Base-by-base conservation (phyloP, 2,797 vertebrate genomes). In the Kryptopterus vitreolus region DNA sequence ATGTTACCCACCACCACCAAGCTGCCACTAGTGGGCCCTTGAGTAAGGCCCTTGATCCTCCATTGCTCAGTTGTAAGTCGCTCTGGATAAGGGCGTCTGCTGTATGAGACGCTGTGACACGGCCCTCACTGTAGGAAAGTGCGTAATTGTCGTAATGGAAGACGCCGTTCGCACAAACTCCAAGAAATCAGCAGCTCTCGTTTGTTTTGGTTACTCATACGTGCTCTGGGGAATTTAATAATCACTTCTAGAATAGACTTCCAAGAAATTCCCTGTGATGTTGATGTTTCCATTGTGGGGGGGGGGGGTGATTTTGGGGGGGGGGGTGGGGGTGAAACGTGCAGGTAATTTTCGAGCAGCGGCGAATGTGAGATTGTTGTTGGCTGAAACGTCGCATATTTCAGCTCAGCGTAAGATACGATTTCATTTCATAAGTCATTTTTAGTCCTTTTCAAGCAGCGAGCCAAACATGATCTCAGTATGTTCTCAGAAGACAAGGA, bases 101-200 rank as follows among this genome's bases (percentile, higher is more conserved):
- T n/a, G n/a, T n/a, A 38, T 43, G 53, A 8, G 52, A 55, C 20
- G 22, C 69, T 33, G 1, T 52, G 29, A 24, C 33, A 63, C 35
- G 65, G 24, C 29, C 6, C 55, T 81, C 57, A 31, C 50, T 72
- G 31, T 55, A 29, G 76, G 24, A 62, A 92, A 55, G 55, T 16
- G 20, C 10, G 38, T 43, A 43, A 43, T 43, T 43, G 31, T 55
- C 8, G 11, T 26, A 7, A 35, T 9, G 1, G 82, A 83, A 84
- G 58, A 80, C 76, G 83, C 87, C 83, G 86, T 71, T 85, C 57
- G 65, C 80, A 84, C 86, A 88, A 79, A 90, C 83, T 84, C n/a
- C 85, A 69, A 77, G 84, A 86, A 85, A 78, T 84, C 29, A 53
- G 69, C 20, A 71, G 48, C 2, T 10, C 13, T 71, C 50, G 13